Percentiles rank a stretch among this genome's conserved stretches.
Evolutionary conservation across 2,888 invertebrate species (phyloP).

Genomic region (Elysia crispata): DNA sequence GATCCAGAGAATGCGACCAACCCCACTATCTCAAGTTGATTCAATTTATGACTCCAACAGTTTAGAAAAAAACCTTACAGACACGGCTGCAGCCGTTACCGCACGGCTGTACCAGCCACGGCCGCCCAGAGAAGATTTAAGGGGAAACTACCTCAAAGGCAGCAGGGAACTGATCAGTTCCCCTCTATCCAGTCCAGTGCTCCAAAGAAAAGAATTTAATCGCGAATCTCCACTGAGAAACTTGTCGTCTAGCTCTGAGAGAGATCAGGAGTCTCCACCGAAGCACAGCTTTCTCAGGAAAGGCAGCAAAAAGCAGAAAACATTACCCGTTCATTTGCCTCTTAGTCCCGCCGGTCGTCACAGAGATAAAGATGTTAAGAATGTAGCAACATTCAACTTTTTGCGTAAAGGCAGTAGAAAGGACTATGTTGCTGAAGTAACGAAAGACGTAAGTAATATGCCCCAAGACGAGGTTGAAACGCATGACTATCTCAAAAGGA

Average conservation of each 20-base stretch:
- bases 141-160: conserved; percentile 44
- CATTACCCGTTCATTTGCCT: conserved; percentile 1
- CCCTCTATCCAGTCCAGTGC: conserved; percentile 24
- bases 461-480: conserved; percentile 3
- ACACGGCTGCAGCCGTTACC: conserved; percentile 58
- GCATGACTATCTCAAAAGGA: conserved; percentile 39
- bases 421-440: conserved; percentile 10
- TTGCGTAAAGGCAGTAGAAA: conserved; percentile 35
- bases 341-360: background rate
- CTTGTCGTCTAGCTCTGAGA: conserved; percentile 24
- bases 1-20: conserved; percentile 22
- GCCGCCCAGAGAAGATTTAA: conserved; percentile 53
- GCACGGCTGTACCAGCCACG: conserved; percentile 62
- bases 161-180: conserved; percentile 42
- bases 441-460: background rate
- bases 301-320: conserved; percentile 40
- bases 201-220: background rate
- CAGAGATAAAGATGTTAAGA: background rate
- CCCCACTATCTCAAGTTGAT: background rate
- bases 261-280: conserved; percentile 11
- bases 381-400: conserved; percentile 4
- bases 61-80: conserved; percentile 43
- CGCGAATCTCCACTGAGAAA: conserved; percentile 24
- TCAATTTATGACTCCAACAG: conserved; percentile 47
- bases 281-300: conserved; percentile 39